Evolutionary conservation across 2,797 vertebrate genomes (phyloP).

Genomic region (Pseudochirops corinnae): DNA sequence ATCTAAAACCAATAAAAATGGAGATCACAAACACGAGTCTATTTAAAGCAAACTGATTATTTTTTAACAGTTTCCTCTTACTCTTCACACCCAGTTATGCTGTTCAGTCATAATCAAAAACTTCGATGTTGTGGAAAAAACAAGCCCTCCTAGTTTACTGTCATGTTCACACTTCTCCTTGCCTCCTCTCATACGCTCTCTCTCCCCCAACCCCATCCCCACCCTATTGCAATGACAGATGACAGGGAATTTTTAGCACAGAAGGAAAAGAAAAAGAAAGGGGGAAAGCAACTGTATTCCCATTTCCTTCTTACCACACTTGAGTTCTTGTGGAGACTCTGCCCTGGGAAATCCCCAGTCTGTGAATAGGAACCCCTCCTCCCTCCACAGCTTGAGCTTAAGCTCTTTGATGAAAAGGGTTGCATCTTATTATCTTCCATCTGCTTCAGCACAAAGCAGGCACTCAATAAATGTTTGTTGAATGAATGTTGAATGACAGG

Average conservation of each 20-base stretch:
- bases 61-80: slow-evolving; percentile 65
- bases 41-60: slow-evolving; percentile 66
- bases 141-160: slow-evolving; percentile 54
- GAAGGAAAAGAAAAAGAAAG: slow-evolving; percentile 59
- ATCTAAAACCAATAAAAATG: slow-evolving; percentile 71
- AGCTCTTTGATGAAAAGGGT: not conserved
- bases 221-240: slow-evolving; percentile 63
- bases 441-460: not conserved
- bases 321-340: not conserved
- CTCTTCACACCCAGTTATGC: slow-evolving; percentile 54
- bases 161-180: slow-evolving; percentile 65
- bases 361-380: not conserved
- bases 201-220: slow-evolving; percentile 66
- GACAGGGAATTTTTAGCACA: slow-evolving; percentile 75
- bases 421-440: not conserved
- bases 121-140: slow-evolving; percentile 58
- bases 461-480: not conserved
- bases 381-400: not conserved
- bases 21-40: slow-evolving; percentile 46
- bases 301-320: not conserved
- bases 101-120: slow-evolving; percentile 70
- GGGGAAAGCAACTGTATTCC: not conserved
- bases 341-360: not conserved
- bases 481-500: not conserved
- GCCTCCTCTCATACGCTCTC: slow-evolving; percentile 49